Evolutionary conservation across 2,797 vertebrate species (phyloP).

Genomic region (Parambassis ranga): DNA sequence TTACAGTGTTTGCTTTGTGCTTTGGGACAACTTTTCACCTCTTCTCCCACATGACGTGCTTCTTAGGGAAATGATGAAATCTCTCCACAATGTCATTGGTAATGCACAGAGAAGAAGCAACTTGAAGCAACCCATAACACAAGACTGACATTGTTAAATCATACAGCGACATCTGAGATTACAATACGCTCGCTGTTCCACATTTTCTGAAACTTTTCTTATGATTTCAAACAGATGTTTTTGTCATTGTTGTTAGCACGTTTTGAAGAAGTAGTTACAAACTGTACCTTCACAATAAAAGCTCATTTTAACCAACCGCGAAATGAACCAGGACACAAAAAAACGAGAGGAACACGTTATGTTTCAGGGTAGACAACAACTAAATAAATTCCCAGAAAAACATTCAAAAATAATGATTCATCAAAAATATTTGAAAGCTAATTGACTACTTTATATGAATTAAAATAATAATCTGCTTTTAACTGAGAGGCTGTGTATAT

Average conservation of each 20-base stretch:
- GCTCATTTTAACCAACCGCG: no score
- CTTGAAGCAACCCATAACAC: conserved; percentile 6
- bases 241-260: no score
- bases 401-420: no score
- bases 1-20: conserved; percentile 29
- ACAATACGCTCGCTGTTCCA: not conserved
- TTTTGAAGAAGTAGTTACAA: no score
- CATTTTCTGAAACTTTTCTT: not conserved
- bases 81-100: conserved; percentile 31
- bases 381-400: no score
- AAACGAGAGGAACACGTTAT: no score
- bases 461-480: no score
- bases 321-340: no score
- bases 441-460: not conserved
- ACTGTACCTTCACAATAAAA: not conserved
- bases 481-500: no score
- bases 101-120: conserved; percentile 13
- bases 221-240: not conserved
- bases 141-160: conserved; percentile 1
- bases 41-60: conserved; percentile 38
- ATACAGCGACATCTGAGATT: not conserved
- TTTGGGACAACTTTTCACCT: conserved; percentile 27
- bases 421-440: no score
- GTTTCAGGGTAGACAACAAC: no score
- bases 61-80: conserved; percentile 45